A percentile compares a stretch with the other conserved stretches of the same genome.
Conservation (phyloP, 2,888 invertebrate species). For the Sclerodermus sp. region DNA sequence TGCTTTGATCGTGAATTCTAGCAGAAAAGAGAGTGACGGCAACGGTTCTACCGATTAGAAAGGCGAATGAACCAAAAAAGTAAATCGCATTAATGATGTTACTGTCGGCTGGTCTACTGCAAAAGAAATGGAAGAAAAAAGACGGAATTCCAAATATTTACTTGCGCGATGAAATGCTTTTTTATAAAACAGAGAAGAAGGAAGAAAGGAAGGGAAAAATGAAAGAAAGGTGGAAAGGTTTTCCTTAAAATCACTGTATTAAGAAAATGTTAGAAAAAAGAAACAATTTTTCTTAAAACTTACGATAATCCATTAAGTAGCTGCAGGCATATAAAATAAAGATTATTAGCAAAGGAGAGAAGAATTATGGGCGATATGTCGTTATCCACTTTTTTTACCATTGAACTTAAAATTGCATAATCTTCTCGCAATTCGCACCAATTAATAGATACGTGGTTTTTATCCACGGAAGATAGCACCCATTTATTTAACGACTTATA, state of each 20-base stretch:
- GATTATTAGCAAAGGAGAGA: conserved; percentile 70
- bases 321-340: conserved; percentile 75
- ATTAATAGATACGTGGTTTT: conserved; percentile 44
- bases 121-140: conserved; percentile 2
- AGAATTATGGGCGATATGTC: conserved; percentile 66
- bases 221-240: no score
- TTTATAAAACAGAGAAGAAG: conserved; percentile 1
- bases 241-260: no score
- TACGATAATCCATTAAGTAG: conserved; percentile 70
- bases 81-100: conserved; percentile 55
- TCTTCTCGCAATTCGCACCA: conserved; percentile 70
- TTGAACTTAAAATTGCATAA: conserved; percentile 64
- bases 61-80: conserved; percentile 60
- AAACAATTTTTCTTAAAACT: conserved; percentile 31
- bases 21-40: conserved; percentile 59
- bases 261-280: no score
- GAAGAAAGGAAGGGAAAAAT: no score
- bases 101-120: conserved; percentile 26
- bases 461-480: conserved; percentile 51
- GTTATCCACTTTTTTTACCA: conserved; percentile 65
- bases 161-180: not conserved
- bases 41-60: conserved; percentile 57
- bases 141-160: not conserved
- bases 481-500: conserved; percentile 66
- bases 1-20: conserved; percentile 59